Conservation (phyloP, 2,888 invertebrate species). For the Caenorhabditis sulstoni region DNA sequence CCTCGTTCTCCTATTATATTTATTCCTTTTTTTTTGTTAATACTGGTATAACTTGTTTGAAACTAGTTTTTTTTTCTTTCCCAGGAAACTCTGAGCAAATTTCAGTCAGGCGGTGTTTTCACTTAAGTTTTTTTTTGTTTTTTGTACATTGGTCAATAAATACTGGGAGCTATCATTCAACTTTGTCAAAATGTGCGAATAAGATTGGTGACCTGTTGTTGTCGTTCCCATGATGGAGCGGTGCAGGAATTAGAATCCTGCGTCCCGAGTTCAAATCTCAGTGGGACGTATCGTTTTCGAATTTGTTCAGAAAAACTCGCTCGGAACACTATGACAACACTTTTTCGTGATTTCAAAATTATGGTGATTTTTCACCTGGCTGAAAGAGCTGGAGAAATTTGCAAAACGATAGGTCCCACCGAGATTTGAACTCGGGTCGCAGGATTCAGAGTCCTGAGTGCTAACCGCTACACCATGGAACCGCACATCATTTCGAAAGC, state of each 20-base stretch:
- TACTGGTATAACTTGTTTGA: conserved; percentile 20
- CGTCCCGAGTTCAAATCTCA: too few species aligned
- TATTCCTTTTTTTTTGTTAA: conserved; percentile 6
- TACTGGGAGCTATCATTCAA: too few species aligned
- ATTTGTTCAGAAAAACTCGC: too few species aligned
- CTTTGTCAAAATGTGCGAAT: too few species aligned
- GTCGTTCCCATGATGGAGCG: too few species aligned
- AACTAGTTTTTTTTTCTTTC: neutral
- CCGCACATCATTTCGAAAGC: conserved; percentile 6
- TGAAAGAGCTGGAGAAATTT: neutral
- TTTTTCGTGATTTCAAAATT: too few species aligned
- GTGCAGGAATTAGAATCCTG: too few species aligned
- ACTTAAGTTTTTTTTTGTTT: neutral
- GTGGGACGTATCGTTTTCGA: too few species aligned
- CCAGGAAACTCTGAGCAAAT: neutral
- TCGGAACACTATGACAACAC: too few species aligned
- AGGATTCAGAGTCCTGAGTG: conserved; percentile 73
- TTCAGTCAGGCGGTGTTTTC: neutral
- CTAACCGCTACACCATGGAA: conserved; percentile 34
- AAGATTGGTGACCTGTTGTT: too few species aligned
- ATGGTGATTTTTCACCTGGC: too few species aligned
- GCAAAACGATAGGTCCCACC: conserved; percentile 13
- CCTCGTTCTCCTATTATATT: neutral
- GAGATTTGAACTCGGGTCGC: conserved; percentile 67
- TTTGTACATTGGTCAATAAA: conserved; percentile 42